Conservation (phyloP, 2,888 invertebrate genomes). For the Branchellion lobata region DNA sequence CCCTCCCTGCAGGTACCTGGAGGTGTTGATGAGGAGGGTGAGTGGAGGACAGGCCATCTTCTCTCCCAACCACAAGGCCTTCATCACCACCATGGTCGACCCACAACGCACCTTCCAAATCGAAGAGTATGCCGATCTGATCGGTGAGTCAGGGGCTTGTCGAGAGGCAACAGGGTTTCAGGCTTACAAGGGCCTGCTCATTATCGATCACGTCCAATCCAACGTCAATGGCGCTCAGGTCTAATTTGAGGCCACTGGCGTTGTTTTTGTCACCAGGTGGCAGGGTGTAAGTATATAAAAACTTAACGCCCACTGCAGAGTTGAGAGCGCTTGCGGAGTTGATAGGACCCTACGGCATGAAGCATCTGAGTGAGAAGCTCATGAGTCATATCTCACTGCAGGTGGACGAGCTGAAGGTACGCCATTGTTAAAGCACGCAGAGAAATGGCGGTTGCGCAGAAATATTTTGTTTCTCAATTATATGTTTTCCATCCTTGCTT, state of each 20-base stretch:
- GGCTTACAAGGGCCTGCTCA: no score
- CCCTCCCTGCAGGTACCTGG: constrained; percentile 67
- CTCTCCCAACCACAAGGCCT: constrained; percentile 92
- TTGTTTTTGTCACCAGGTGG: no score
- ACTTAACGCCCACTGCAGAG: no score
- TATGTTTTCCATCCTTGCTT: no score
- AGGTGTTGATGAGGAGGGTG: constrained; percentile 72
- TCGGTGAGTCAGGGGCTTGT: constrained; percentile 55
- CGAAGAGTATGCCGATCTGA: constrained; percentile 95
- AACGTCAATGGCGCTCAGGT: no score
- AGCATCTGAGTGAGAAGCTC: constrained; percentile 84
- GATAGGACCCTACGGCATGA: constrained; percentile 98
- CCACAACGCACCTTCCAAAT: constrained; percentile 86
- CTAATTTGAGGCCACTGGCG: no score
- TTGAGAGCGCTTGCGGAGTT: constrained; percentile 89
- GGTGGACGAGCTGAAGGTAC: constrained; percentile 84
- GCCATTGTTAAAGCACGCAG: no score
- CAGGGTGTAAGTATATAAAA: no score
- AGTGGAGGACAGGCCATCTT: constrained; percentile 87
- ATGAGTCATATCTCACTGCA: constrained; percentile 99
- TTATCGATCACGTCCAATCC: no score
- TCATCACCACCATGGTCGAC: constrained; percentile 81
- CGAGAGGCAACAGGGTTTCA: no score
- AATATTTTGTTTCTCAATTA: no score
- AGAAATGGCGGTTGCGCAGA: no score